phyloP scores from a whole-genome alignment of 2,797 vertebrate species.

The Sorex maritimensis region DNA sequence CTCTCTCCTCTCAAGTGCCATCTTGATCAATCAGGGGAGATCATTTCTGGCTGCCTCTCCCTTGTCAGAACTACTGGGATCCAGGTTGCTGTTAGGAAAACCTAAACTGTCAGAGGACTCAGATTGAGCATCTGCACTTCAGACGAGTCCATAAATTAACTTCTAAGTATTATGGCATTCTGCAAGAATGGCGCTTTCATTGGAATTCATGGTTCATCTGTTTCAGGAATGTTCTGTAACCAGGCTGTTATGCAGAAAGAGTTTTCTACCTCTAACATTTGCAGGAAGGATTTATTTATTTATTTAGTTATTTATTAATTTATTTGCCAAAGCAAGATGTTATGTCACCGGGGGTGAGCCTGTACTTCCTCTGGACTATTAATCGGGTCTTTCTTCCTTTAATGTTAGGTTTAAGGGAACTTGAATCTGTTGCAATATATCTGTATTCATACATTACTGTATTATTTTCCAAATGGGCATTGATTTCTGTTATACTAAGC shows the following conservation, averaged over 20 bases:
- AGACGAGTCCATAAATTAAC: conserved; percentile 85
- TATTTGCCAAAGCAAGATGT: conserved; percentile 42
- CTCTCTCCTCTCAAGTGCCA: conserved; percentile 70
- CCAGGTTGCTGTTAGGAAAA: conserved; percentile 80
- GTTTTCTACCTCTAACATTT: conserved; percentile 45
- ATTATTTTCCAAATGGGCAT: conserved; percentile 63
- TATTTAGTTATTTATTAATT: background rate
- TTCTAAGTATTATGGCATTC: conserved; percentile 71
- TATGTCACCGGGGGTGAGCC: background rate
- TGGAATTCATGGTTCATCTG: conserved; percentile 79
- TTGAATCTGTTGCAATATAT: conserved; percentile 21
- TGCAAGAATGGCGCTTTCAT: conserved; percentile 72
- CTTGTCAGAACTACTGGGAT: conserved; percentile 74
- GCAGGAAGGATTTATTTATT: background rate
- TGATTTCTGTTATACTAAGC: conserved; percentile 24
- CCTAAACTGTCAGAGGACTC: conserved; percentile 77
- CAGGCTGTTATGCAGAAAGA: conserved; percentile 7
- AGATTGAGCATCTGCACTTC: conserved; percentile 79
- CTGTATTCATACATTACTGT: conserved; percentile 54
- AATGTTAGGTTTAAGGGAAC: conserved; percentile 5
- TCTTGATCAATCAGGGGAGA: conserved; percentile 83
- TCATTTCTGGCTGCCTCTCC: conserved; percentile 72
- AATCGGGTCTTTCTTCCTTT: background rate
- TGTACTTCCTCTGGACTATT: background rate
- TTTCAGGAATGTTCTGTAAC: conserved; percentile 77